phyloP scores from a whole-genome alignment of 2,113 vertebrate species.

The Sarotherodon lohbergeri region DNA sequence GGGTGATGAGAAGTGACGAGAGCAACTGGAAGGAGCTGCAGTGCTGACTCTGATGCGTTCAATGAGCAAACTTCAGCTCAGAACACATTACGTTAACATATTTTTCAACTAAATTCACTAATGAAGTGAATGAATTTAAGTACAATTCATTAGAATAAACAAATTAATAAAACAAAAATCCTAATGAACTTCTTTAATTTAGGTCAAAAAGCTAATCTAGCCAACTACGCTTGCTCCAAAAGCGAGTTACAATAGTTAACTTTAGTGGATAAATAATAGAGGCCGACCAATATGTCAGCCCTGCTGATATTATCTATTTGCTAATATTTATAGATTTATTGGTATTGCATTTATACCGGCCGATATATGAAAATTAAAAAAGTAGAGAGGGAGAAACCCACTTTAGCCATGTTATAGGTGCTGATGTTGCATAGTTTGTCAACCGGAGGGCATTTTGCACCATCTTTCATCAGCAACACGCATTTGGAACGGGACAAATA shows the following conservation, averaged over 20 bases:
- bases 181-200: background rate
- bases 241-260: background rate
- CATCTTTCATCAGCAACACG: background rate
- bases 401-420: background rate
- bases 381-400: background rate
- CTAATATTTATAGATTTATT: background rate
- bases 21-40: background rate
- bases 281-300: background rate
- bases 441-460: background rate
- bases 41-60: background rate
- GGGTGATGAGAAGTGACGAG: constrained; percentile 38
- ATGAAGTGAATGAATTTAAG: background rate
- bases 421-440: background rate
- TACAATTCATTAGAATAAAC: background rate
- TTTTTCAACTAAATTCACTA: background rate
- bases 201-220: background rate
- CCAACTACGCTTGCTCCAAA: background rate
- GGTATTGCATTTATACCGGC: background rate
- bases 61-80: background rate
- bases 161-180: background rate
- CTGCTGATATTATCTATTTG: background rate
- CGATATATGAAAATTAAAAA: background rate
- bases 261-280: background rate
- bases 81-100: background rate
- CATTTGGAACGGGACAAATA: background rate